Percentiles rank a stretch among this genome's conserved stretches.
phyloP scores from a whole-genome alignment of 2,888 invertebrate species.

The Sinotaia quadrata region DNA sequence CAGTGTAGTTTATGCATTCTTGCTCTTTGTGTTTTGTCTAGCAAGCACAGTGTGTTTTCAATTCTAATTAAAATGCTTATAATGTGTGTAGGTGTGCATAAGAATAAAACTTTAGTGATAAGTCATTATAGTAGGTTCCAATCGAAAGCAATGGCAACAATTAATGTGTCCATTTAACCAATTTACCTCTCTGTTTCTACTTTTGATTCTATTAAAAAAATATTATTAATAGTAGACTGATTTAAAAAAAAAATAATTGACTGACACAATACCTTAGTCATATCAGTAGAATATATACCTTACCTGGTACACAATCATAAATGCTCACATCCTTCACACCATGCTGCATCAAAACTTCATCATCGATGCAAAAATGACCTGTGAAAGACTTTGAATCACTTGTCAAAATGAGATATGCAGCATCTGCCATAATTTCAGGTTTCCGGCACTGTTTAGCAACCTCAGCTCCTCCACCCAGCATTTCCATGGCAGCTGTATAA shows the following conservation, averaged over 20 bases:
- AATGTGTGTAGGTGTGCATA: too few species aligned
- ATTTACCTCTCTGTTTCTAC: too few species aligned
- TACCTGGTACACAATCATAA: constrained; percentile 77
- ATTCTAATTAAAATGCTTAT: too few species aligned
- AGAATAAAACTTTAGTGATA: too few species aligned
- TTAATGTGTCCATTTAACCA: too few species aligned
- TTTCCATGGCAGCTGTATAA: constrained; percentile 86
- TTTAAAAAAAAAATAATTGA: neutral
- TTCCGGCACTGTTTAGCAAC: constrained; percentile 81
- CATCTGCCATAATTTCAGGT: constrained; percentile 90
- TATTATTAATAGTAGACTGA: neutral
- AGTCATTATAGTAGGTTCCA: too few species aligned
- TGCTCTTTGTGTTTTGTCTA: too few species aligned
- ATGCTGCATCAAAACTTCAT: constrained; percentile 83
- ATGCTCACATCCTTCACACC: constrained; percentile 88
- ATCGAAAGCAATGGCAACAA: too few species aligned
- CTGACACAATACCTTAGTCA: neutral
- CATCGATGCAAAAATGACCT: constrained; percentile 94
- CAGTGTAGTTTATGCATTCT: too few species aligned
- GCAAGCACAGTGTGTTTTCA: too few species aligned
- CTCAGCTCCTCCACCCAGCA: constrained; percentile 76
- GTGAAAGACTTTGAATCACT: constrained; percentile 85
- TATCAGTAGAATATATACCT: neutral
- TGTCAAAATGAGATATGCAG: constrained; percentile 86
- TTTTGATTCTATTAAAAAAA: neutral